Base-by-base conservation (phyloP, 2,113 vertebrate genomes). In the Meles meles region DNA sequence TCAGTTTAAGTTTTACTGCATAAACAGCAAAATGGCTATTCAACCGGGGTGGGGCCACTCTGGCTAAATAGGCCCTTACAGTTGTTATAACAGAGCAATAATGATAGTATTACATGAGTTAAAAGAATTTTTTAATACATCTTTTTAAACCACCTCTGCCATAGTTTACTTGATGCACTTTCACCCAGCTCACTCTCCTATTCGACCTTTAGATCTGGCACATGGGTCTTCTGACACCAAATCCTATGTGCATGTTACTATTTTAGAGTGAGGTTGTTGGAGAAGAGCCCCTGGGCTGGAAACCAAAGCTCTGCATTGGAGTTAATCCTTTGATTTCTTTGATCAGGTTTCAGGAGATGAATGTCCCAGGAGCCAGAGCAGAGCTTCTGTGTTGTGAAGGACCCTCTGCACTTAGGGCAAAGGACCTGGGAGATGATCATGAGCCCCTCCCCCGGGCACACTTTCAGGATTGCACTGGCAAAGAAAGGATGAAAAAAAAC, bases 281-380 rank as follows among this genome's bases (percentile, higher is more conserved):
- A 89, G 17, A 49, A 81, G 44, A 49, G 3, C 5, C 10, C 57
- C 44, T 65, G 37, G 9, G 17, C 72, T 91, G 42, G 31, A 96
- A 74, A 69, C 21, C 1, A 20, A 76, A 55, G 59, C 25, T 42
- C 47, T 93, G 31, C 18, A 0, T 5, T 61, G 90, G 27, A 72
- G 5, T 76, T 96, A 74, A 97, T 12, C 44, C 13, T 91, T 97
- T 61, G 42, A 88, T 97, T 89, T 95, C 87, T 88, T 82, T 87
- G 65, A 44, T 59, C 63, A 98, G 97, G 82, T 99, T 84, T 95
- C 98, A 67, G 88, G n/a, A 77, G 98, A 98, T 77, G 97, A 98
- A 57, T 4, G 9, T 39, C 94, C 99, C 76, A 25, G 61, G 72
- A 98, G 94, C 96, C 1, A 0, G 42, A 79, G 44, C 6, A 0